Evolutionary conservation across 2,888 invertebrate genomes (phyloP).

Genomic region (Lamellibrachia satsuma): DNA sequence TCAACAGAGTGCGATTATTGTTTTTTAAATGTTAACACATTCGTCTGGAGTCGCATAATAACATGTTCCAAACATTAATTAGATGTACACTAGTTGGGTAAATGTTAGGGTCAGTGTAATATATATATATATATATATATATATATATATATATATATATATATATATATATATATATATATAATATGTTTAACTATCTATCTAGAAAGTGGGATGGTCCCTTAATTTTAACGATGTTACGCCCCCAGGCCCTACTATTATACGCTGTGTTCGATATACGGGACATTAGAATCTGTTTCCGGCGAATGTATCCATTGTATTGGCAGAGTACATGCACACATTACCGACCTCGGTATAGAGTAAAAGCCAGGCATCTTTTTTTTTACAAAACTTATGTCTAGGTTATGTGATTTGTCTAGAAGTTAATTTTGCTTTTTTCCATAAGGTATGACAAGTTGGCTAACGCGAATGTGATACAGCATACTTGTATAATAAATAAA

Average conservation of each 20-base stretch:
- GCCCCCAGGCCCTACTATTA: background rate
- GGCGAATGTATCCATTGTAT: background rate
- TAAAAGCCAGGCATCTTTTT: background rate
- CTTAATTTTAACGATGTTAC: background rate
- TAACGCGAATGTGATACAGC: background rate
- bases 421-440: background rate
- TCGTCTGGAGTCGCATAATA: background rate
- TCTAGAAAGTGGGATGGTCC: background rate
- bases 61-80: background rate
- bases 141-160: too few species aligned
- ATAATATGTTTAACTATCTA: too few species aligned
- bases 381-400: background rate
- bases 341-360: background rate
- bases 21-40: background rate
- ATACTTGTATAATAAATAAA: background rate
- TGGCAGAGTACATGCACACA: background rate
- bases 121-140: too few species aligned
- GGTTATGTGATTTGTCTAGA: background rate
- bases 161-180: too few species aligned
- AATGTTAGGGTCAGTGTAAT: too few species aligned
- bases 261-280: background rate
- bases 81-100: background rate
- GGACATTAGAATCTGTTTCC: background rate
- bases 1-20: background rate
- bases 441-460: background rate